These are phyloP conservation scores for Anhinga rufa DNA, from an alignment of 2,113 vertebrate genomes.

Conservation along the genomic window DNA sequence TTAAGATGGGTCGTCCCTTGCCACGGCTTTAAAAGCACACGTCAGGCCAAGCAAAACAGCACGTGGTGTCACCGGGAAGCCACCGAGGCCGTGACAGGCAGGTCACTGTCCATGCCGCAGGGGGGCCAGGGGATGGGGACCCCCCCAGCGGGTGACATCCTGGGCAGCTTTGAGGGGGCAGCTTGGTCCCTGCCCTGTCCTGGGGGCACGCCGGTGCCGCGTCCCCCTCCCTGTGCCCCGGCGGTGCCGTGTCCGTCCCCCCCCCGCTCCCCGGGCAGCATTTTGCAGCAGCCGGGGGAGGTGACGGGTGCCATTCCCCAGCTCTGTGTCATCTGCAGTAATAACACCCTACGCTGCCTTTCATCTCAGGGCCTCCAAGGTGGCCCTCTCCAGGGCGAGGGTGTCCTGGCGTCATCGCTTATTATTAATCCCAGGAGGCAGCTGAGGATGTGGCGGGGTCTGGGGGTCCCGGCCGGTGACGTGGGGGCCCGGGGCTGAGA, in stretches of 20 bases:
- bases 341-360: constrained; percentile 2
- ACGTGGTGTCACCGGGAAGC: not conserved
- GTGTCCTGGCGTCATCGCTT: rapidly evolving
- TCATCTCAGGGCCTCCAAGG: not conserved
- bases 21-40: not conserved
- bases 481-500: not conserved
- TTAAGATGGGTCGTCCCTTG: not conserved
- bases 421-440: not conserved
- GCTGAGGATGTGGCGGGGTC: not conserved
- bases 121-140: not conserved
- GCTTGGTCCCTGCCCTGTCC: not conserved
- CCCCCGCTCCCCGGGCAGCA: not conserved
- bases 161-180: not conserved
- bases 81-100: not conserved
- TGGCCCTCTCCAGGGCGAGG: not conserved
- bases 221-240: not conserved
- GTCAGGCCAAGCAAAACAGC: not conserved
- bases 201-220: rapidly evolving
- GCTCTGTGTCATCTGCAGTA: constrained; percentile 18
- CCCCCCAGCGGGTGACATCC: not conserved
- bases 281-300: not conserved
- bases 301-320: constrained; percentile 21
- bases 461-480: not conserved
- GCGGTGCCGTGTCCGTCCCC: not conserved
- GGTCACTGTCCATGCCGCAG: rapidly evolving